Evolutionary conservation across 2,888 invertebrate species (phyloP).

Genomic region (Cactoblastis cactorum): DNA sequence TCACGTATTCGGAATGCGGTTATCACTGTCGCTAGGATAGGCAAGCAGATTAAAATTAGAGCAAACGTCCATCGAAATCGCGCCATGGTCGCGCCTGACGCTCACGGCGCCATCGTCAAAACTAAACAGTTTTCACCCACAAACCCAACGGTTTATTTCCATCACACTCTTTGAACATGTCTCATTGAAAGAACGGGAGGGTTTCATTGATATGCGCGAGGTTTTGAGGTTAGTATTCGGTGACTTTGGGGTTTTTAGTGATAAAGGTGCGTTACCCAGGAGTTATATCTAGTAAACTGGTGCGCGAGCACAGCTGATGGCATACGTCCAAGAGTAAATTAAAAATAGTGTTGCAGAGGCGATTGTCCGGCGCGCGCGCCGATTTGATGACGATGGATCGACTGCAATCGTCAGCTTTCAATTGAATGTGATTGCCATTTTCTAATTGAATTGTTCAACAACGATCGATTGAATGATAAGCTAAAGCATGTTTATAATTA

Average conservation of each 20-base stretch:
- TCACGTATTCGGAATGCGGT: constrained; percentile 76
- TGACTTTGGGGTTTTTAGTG: constrained; percentile 42
- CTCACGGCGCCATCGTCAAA: constrained; percentile 72
- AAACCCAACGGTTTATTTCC: constrained; percentile 55
- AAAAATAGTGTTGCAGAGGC: constrained; percentile 73
- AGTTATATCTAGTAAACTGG: constrained; percentile 83
- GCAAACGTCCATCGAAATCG: constrained; percentile 66
- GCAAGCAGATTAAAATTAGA: constrained; percentile 69
- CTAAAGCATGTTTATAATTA: too few relatives aligned
- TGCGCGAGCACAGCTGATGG: constrained; percentile 77
- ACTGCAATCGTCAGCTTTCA: constrained; percentile 41
- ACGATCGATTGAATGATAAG: not conserved
- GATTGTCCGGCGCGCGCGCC: constrained; percentile 61
- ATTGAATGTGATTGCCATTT: constrained; percentile 18
- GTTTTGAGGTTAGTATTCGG: constrained; percentile 39
- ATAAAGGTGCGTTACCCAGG: constrained; percentile 62
- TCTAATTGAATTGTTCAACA: constrained; percentile 2
- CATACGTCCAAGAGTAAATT: constrained; percentile 64
- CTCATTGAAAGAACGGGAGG: constrained; percentile 45
- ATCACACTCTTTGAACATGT: constrained; percentile 42
- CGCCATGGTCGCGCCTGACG: constrained; percentile 67
- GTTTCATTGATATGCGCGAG: constrained; percentile 58
- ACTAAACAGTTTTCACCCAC: constrained; percentile 53
- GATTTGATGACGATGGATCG: constrained; percentile 56
- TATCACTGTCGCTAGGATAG: constrained; percentile 73